Percentiles rank a stretch among this genome's conserved stretches.
These are phyloP conservation scores for Drosophila kohkoa DNA, from an alignment of 1,140 invertebrate species.

Conservation along the genomic window DNA sequence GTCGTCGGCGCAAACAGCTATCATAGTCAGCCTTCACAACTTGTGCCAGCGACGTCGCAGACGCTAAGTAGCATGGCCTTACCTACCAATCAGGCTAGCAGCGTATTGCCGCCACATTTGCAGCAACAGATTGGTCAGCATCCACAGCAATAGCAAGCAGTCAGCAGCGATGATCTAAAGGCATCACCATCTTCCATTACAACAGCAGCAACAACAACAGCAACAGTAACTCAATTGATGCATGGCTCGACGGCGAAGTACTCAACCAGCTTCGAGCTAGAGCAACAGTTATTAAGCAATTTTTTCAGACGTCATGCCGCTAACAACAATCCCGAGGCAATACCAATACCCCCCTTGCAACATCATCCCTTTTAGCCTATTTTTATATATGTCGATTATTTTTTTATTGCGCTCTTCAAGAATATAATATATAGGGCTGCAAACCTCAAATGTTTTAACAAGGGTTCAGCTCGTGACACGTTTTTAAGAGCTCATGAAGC, in stretches of 20 bases:
- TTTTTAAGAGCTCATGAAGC: no score
- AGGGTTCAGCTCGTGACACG: no score
- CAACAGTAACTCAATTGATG: slow-evolving; percentile 64
- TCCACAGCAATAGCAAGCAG: slow-evolving; percentile 78
- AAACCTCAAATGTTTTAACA: no score
- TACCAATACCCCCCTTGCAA: slow-evolving; percentile 45
- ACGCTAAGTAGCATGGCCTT: slow-evolving; percentile 61
- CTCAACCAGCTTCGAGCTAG: slow-evolving; percentile 69
- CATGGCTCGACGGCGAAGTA: slow-evolving; percentile 64
- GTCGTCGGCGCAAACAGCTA: slow-evolving; percentile 86
- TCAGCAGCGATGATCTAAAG: slow-evolving; percentile 46
- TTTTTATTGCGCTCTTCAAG: slow-evolving; percentile 27
- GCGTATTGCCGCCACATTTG: slow-evolving; percentile 74
- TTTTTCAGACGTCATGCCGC: slow-evolving; percentile 71
- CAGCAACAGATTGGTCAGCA: slow-evolving; percentile 73
- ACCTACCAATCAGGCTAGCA: slow-evolving; percentile 64
- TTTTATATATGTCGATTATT: slow-evolving; percentile 14
- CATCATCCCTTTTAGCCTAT: slow-evolving; percentile 44
- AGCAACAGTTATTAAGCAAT: slow-evolving; percentile 78
- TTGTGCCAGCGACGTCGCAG: slow-evolving; percentile 62
- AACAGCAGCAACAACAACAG: slow-evolving; percentile 10
- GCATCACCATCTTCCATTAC: slow-evolving; percentile 76
- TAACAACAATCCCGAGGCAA: slow-evolving; percentile 45
- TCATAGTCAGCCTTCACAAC: slow-evolving; percentile 70
- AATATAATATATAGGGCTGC: slow-evolving; percentile 15